These are phyloP conservation scores for Apis laboriosa DNA, from an alignment of 1,140 invertebrate genomes.

Conservation along the genomic window DNA sequence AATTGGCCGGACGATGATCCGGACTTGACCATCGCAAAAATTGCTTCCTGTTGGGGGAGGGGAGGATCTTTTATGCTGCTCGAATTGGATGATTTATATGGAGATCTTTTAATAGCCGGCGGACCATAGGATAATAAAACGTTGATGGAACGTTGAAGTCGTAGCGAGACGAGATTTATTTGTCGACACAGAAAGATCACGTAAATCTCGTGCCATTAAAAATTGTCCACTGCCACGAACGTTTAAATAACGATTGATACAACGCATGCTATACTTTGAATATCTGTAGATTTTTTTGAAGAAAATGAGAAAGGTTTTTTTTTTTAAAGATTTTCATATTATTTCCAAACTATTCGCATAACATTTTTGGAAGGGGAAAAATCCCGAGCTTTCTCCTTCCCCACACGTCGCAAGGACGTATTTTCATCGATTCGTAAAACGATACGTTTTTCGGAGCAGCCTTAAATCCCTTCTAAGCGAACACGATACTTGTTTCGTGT, in stretches of 20 bases:
- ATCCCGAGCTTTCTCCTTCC: neutral
- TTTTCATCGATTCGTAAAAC: constrained; percentile 48
- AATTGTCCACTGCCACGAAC: too few species aligned
- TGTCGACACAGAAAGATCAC: too few species aligned
- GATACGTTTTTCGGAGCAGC: constrained; percentile 37
- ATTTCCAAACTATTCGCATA: too few species aligned
- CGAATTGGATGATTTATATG: too few species aligned
- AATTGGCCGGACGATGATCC: constrained; percentile 35
- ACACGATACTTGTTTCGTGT: constrained; percentile 47
- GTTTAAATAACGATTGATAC: too few species aligned
- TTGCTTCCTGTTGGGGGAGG: constrained; percentile 41
- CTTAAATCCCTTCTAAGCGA: constrained; percentile 42
- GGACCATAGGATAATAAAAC: neutral
- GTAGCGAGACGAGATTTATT: too few species aligned
- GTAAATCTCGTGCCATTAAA: too few species aligned
- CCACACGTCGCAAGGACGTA: neutral
- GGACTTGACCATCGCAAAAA: constrained; percentile 58
- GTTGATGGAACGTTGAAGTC: too few species aligned
- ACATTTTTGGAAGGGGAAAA: neutral
- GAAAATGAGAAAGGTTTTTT: too few species aligned
- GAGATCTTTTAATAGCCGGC: neutral
- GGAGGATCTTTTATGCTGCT: neutral
- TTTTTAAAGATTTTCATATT: too few species aligned
- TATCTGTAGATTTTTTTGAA: too few species aligned
- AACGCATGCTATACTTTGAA: too few species aligned